A percentile compares a stretch with the other conserved stretches of the same genome.
Evolutionary conservation across 1,140 invertebrate genomes (phyloP).

Genomic region (Calliphora vicina): DNA sequence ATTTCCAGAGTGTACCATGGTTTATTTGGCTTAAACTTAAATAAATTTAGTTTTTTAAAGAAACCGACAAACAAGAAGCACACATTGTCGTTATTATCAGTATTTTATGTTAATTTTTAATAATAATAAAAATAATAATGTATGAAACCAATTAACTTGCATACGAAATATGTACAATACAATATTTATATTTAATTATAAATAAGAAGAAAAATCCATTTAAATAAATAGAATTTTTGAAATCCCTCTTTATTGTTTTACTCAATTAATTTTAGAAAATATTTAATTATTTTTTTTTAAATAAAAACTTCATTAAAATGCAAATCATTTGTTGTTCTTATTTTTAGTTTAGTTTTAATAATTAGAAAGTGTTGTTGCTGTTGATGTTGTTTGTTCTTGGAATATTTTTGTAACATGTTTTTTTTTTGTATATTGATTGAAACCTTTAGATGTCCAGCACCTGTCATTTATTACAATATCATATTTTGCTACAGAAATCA

Average conservation of each 20-base stretch:
- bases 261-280: background rate
- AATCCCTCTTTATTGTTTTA: background rate
- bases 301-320: background rate
- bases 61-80: too few species aligned
- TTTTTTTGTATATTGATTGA: background rate
- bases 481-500: background rate
- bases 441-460: background rate
- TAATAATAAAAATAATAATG: background rate
- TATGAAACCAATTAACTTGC: too few species aligned
- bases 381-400: background rate
- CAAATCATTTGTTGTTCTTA: background rate
- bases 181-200: background rate
- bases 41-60: background rate
- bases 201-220: background rate
- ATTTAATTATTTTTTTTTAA: background rate
- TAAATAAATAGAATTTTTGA: background rate
- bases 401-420: background rate
- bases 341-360: background rate
- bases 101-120: background rate
- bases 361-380: constrained; percentile 9
- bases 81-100: background rate
- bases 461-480: background rate
- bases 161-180: background rate
- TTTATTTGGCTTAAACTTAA: background rate
- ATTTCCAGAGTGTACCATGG: background rate